A percentile compares a stretch with the other conserved stretches of the same genome.
phyloP scores from a whole-genome alignment of 2,888 invertebrate genomes.

The Caenorhabditis macrosperma region DNA sequence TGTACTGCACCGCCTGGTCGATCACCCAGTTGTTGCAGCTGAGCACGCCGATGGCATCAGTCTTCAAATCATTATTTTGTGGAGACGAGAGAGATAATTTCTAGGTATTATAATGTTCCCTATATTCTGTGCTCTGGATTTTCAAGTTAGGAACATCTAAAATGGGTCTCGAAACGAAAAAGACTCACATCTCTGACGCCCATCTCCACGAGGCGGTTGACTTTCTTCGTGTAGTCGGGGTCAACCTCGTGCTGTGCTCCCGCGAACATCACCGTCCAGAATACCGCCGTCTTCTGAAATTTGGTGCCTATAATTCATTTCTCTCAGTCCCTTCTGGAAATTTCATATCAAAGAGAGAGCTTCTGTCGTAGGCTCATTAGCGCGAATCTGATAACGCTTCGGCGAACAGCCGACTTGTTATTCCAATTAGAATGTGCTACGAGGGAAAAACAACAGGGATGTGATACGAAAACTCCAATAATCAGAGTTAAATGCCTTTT shows the following conservation, averaged over 20 bases:
- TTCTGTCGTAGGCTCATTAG: not conserved
- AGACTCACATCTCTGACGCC: conserved; percentile 88
- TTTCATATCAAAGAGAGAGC: no score
- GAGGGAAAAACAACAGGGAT: conserved; percentile 8
- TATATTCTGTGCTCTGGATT: no score
- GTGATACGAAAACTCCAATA: no score
- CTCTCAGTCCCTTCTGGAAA: not conserved
- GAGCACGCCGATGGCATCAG: conserved; percentile 69
- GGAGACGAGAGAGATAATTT: no score
- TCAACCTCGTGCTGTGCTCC: conserved; percentile 87
- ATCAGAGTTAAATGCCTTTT: no score
- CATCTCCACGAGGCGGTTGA: conserved; percentile 92
- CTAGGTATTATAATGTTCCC: no score
- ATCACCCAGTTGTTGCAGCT: conserved; percentile 74
- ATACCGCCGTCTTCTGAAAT: conserved; percentile 87
- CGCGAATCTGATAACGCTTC: not conserved
- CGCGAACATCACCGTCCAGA: conserved; percentile 97
- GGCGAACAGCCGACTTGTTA: not conserved
- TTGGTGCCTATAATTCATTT: not conserved
- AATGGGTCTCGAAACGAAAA: no score
- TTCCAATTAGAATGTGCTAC: not conserved
- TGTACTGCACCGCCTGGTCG: conserved; percentile 69
- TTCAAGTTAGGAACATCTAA: no score
- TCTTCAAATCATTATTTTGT: conserved; percentile 48
- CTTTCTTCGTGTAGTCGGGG: conserved; percentile 89